A percentile compares a stretch with the other conserved stretches of the same genome.
These are phyloP conservation scores for Triplophysa tibetana DNA, from an alignment of 2,113 vertebrate species.

Conservation along the genomic window DNA sequence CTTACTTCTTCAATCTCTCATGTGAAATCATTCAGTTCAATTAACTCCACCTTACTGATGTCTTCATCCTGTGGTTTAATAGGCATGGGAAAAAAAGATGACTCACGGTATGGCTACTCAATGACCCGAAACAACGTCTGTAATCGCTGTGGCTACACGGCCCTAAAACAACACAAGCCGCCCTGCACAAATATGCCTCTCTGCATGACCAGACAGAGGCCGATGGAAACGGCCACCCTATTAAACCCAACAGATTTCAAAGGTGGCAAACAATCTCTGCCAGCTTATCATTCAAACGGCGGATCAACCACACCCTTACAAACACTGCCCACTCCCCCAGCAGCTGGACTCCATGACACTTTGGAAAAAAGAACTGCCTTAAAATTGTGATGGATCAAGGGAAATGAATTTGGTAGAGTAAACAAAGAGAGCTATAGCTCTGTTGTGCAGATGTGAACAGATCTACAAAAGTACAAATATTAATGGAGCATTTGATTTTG, in stretches of 20 bases:
- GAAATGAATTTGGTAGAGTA: background rate
- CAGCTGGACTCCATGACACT: background rate
- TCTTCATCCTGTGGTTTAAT: slow-evolving; percentile 55
- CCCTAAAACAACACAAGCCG: slow-evolving; percentile 69
- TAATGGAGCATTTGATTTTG: slow-evolving; percentile 14
- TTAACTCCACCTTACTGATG: slow-evolving; percentile 56
- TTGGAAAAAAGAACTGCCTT: background rate
- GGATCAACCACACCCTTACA: slow-evolving; percentile 47
- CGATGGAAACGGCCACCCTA: slow-evolving; percentile 61
- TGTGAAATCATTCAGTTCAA: slow-evolving; percentile 52
- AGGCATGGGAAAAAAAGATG: slow-evolving; percentile 56
- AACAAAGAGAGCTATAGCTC: background rate
- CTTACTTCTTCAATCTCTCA: background rate
- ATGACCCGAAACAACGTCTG: slow-evolving; percentile 61
- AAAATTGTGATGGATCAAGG: background rate
- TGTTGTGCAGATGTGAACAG: slow-evolving; percentile 25
- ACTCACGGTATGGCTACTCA: slow-evolving; percentile 61
- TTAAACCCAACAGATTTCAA: slow-evolving; percentile 55
- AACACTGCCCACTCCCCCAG: slow-evolving; percentile 21
- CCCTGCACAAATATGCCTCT: slow-evolving; percentile 61
- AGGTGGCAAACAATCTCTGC: slow-evolving; percentile 27
- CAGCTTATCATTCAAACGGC: slow-evolving; percentile 46
- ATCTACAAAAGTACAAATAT: background rate
- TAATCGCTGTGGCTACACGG: slow-evolving; percentile 54
- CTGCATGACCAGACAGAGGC: slow-evolving; percentile 34